Conservation (phyloP, 2,888 invertebrate genomes). For the Bedellia somnulentella region DNA sequence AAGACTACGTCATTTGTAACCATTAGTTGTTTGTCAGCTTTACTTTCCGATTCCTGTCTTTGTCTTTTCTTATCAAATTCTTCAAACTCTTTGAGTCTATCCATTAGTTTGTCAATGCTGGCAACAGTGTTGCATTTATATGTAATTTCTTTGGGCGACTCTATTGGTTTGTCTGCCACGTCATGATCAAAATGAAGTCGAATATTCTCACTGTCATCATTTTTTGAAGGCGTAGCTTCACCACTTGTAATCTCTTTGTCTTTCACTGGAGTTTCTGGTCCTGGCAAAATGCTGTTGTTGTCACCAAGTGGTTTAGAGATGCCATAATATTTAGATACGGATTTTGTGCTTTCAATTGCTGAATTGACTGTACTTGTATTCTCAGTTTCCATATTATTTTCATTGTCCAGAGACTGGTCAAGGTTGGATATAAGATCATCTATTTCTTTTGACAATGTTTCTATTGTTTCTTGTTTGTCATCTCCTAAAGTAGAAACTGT, state of each 20-base stretch:
- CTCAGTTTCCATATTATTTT: slow-evolving; percentile 13
- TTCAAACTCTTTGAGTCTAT: slow-evolving; percentile 51
- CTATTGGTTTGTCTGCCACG: slow-evolving; percentile 35
- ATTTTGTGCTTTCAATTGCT: slow-evolving; percentile 27
- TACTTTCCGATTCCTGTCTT: slow-evolving; percentile 38
- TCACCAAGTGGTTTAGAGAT: slow-evolving; percentile 34
- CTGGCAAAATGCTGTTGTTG: slow-evolving; percentile 26
- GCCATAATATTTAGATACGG: slow-evolving; percentile 38
- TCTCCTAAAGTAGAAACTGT: slow-evolving; percentile 22
- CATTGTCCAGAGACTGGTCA: slow-evolving; percentile 39
- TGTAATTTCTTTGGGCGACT: slow-evolving; percentile 29
- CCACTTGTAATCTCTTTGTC: slow-evolving; percentile 23
- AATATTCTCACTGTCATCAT: slow-evolving; percentile 47
- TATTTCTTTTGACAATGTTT: slow-evolving; percentile 47
- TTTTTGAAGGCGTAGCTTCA: slow-evolving; percentile 40
- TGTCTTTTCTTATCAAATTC: slow-evolving; percentile 52
- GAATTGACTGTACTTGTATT: slow-evolving; percentile 9
- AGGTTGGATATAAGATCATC: slow-evolving; percentile 46
- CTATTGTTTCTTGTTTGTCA: slow-evolving; percentile 41
- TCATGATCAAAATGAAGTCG: slow-evolving; percentile 48
- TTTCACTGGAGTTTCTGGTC: slow-evolving; percentile 40
- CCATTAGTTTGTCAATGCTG: slow-evolving; percentile 53
- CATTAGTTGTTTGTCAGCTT: slow-evolving; percentile 43
- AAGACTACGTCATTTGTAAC: slow-evolving; percentile 51
- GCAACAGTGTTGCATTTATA: slow-evolving; percentile 40